phyloP scores from a whole-genome alignment of 35 echinoderm and acorn worm species.

The Eucidaris tribuloides region DNA sequence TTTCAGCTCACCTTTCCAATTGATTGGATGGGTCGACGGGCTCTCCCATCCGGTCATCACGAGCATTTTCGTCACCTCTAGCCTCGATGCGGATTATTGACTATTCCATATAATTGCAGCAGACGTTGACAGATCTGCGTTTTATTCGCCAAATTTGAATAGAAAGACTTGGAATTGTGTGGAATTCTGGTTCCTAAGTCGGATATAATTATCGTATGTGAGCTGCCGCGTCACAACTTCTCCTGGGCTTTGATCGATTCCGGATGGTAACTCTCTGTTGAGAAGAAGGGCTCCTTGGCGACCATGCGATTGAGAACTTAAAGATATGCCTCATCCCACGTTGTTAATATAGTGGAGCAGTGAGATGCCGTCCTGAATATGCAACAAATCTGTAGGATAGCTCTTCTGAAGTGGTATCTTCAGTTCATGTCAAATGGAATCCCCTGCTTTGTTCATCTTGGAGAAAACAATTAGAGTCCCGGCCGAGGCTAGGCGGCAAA shows the following conservation, averaged over 20 bases:
- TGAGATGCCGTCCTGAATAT: constrained; percentile 62
- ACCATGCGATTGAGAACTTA: constrained; percentile 49
- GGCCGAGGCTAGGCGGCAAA: constrained; percentile 11
- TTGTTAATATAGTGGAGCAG: constrained; percentile 45
- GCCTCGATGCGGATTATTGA: neutral
- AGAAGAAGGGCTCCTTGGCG: constrained; percentile 50
- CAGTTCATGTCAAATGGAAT: too few relatives aligned
- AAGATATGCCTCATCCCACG: constrained; percentile 41
- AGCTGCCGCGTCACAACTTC: constrained; percentile 33
- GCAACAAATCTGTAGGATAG: constrained; percentile 23
- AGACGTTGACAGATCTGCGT: constrained; percentile 44
- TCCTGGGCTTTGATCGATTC: constrained; percentile 59
- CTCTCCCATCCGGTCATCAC: neutral
- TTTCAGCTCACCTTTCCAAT: neutral
- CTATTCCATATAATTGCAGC: constrained; percentile 38
- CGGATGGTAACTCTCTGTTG: constrained; percentile 48
- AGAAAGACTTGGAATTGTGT: constrained; percentile 50
- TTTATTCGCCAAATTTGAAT: constrained; percentile 46
- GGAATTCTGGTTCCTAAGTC: constrained; percentile 40
- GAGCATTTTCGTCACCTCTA: constrained; percentile 15
- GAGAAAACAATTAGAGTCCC: constrained; percentile 46
- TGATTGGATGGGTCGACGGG: neutral
- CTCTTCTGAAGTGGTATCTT: constrained; percentile 16
- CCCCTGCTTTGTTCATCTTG: constrained; percentile 53
- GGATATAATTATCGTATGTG: constrained; percentile 16